Percentiles rank a stretch among this genome's conserved stretches.
phyloP scores from a whole-genome alignment of 2,888 invertebrate genomes.

The Ophion slaviceki region DNA sequence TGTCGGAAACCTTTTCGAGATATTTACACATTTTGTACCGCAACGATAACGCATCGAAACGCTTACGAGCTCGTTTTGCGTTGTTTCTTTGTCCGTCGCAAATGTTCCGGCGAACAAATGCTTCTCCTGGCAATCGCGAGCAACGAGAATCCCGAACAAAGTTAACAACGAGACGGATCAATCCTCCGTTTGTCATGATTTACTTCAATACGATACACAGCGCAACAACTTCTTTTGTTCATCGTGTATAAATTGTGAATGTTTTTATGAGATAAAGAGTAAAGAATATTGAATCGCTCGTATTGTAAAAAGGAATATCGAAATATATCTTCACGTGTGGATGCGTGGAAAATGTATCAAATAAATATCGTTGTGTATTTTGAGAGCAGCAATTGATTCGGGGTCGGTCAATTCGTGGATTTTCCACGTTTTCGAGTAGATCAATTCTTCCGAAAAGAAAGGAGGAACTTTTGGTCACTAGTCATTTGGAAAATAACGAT shows the following conservation, averaged over 20 bases:
- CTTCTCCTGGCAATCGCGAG: slow-evolving; percentile 9
- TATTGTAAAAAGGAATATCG: slow-evolving; percentile 27
- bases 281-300: slow-evolving; percentile 47
- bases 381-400: slow-evolving; percentile 30
- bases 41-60: slow-evolving; percentile 2
- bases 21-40: slow-evolving; percentile 52
- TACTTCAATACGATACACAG: slow-evolving; percentile 10
- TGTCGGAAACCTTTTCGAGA: slow-evolving; percentile 36
- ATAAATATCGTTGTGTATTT: slow-evolving; percentile 60
- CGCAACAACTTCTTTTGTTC: slow-evolving; percentile 49
- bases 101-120: not conserved
- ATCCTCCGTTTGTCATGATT: slow-evolving; percentile 3
- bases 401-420: not conserved
- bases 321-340: slow-evolving; percentile 47
- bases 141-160: not conserved
- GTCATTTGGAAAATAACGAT: not conserved
- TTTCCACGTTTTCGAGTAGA: not conserved
- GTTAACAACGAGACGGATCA: slow-evolving; percentile 22
- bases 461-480: not conserved
- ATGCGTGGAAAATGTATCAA: slow-evolving; percentile 52
- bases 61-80: slow-evolving; percentile 7
- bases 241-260: slow-evolving; percentile 62
- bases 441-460: too few relatives aligned
- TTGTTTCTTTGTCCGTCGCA: not conserved
- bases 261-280: slow-evolving; percentile 33